A percentile compares a stretch with the other conserved stretches of the same genome.
These are phyloP conservation scores for Phenacoccus solenopsis DNA, from an alignment of 1,140 invertebrate species.

Conservation along the genomic window DNA sequence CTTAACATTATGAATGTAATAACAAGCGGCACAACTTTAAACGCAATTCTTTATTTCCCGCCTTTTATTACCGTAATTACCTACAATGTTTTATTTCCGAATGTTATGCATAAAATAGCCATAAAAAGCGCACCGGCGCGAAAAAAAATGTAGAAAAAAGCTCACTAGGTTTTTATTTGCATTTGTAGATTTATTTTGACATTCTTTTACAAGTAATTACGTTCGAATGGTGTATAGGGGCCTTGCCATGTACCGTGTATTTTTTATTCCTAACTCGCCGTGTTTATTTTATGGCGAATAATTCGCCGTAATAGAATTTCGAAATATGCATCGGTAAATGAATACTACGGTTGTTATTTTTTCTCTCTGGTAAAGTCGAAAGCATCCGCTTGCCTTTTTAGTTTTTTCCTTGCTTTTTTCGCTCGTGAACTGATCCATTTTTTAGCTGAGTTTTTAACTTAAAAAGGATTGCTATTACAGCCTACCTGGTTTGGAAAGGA, in stretches of 20 bases:
- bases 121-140: not conserved
- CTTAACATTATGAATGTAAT: not conserved
- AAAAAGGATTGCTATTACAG: too few species aligned
- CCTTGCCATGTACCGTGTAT: not conserved
- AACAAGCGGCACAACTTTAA: not conserved
- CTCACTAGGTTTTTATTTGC: not conserved
- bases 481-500: too few species aligned
- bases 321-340: not conserved
- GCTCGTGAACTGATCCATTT: too few species aligned
- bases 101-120: slow-evolving; percentile 2
- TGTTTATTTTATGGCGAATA: slow-evolving; percentile 3
- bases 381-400: too few species aligned
- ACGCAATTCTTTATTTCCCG: slow-evolving; percentile 1
- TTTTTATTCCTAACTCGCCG: not conserved
- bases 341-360: too few species aligned
- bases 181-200: slow-evolving; percentile 3
- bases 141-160: not conserved
- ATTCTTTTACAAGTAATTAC: slow-evolving; percentile 3
- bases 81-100: slow-evolving; percentile 2
- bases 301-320: not conserved
- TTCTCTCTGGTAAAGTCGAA: too few species aligned
- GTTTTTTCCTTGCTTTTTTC: too few species aligned
- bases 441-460: too few species aligned
- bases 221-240: not conserved
- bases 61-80: not conserved